These are phyloP conservation scores for Yasuhikotakia modesta DNA, from an alignment of 2,797 vertebrate species.

Conservation along the genomic window DNA sequence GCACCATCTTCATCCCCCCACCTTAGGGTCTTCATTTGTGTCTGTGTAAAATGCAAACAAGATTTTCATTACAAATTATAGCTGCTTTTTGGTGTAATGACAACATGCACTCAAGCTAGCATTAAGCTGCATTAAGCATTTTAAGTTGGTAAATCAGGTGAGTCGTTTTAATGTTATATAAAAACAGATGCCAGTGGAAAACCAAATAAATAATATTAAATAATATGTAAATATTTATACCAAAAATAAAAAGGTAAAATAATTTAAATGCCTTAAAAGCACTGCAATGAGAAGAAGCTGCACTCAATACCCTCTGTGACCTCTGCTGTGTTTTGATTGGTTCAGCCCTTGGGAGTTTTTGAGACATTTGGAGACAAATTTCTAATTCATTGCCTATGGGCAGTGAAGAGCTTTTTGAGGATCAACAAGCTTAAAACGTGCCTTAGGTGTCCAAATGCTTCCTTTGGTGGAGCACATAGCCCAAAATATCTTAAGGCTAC, in stretches of 20 bases:
- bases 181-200: too few relatives aligned
- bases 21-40: not conserved
- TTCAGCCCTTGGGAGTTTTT: conserved; percentile 1
- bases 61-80: too few relatives aligned
- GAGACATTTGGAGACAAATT: conserved; percentile 30
- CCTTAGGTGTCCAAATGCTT: conserved; percentile 31
- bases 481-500: conserved; percentile 29
- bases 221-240: not conserved
- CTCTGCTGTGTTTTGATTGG: conserved; percentile 23
- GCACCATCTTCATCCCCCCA: not conserved
- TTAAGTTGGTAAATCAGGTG: too few relatives aligned
- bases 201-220: too few relatives aligned
- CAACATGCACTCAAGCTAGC: too few relatives aligned
- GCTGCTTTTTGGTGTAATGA: not conserved
- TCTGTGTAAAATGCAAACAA: not conserved
- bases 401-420: conserved; percentile 12
- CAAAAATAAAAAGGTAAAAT: not conserved
- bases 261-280: not conserved
- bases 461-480: conserved; percentile 27
- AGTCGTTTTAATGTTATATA: too few relatives aligned
- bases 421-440: conserved; percentile 43
- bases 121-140: too few relatives aligned
- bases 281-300: not conserved
- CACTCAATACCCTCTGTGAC: conserved; percentile 27
- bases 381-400: conserved; percentile 36